A percentile compares a stretch with the other conserved stretches of the same genome.
Evolutionary conservation across 2,113 vertebrate genomes (phyloP).

Genomic region (Thomomys bottae): DNA sequence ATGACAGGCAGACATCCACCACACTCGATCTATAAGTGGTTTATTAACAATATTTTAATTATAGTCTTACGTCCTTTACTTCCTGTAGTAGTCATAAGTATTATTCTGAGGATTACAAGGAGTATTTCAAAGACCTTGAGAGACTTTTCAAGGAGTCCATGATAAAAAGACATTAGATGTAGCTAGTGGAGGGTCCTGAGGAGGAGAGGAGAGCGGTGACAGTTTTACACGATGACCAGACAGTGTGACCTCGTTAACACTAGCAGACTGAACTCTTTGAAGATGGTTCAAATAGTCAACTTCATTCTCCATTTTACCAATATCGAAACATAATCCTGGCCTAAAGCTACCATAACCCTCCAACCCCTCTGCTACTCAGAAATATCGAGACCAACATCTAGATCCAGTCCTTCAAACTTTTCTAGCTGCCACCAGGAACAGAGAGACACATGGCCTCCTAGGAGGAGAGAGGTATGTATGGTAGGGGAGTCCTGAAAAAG

Average conservation of each 20-base stretch:
- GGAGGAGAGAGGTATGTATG: background rate
- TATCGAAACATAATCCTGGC: background rate
- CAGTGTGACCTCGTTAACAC: background rate
- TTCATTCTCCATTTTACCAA: background rate
- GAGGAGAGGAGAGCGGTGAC: rapidly evolving
- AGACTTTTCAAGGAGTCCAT: background rate
- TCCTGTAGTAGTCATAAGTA: background rate
- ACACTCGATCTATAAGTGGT: background rate
- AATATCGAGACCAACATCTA: background rate
- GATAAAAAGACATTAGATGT: background rate
- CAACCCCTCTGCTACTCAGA: background rate
- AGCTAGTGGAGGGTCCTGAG: rapidly evolving
- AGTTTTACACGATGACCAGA: background rate
- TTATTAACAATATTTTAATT: background rate
- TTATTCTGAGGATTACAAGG: background rate
- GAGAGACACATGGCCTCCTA: background rate
- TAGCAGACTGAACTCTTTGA: background rate
- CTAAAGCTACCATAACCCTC: background rate
- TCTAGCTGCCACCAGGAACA: background rate
- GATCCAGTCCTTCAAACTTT: background rate
- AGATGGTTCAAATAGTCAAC: background rate
- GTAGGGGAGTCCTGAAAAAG: rapidly evolving
- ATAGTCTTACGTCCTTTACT: background rate
- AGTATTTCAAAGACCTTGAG: background rate
- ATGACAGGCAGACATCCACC: background rate